Base-by-base conservation (phyloP, 2,113 vertebrate species). In the Clarias gariepinus region DNA sequence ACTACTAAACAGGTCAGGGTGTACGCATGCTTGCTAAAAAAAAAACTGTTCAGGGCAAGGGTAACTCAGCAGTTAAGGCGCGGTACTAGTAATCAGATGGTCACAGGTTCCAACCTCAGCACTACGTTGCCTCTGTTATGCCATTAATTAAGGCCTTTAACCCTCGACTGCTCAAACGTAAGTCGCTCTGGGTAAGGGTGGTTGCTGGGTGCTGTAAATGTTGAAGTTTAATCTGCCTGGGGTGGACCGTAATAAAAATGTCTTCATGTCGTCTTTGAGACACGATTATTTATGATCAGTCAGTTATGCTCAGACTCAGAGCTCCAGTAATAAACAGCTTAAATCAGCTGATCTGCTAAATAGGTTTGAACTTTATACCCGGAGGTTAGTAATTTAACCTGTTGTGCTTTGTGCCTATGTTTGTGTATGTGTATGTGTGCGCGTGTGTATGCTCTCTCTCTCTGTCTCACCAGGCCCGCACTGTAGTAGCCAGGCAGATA, bases 401-500 rank as follows among this genome's bases (percentile, higher is more conserved):
- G n/a, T 23, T 81, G 13, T 85, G 28, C 55, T 55, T 23, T 81
- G 13, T 84, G 28, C 55, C 36, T 63, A 60, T 41, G 47, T 13
- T 47, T 66, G 76, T 55, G 57, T 78, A 16, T 66, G 76, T 77
- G 68, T 88, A 68, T 82, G 85, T 74, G 55, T 74, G 81, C 57
- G 81, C n/a, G n/a, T n/a, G n/a, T n/a, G n/a, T n/a, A n/a, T 58
- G 81, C 47, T 47, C 47, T 47, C 47, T 47, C 13, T 63, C 68
- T 28, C n/a, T n/a, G n/a, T n/a, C 93, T 90, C 91, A 96, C 95
- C 95, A 96, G 92, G 66, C 95, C 95, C 61, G 93, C 88, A n/a
- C 95, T 96, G 94, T 96, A 96, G 86, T 96, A 96, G 85, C 95
- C 95, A 71, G 95, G 95, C 78, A 96, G 93, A 86, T 96, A 96